These are phyloP conservation scores for Malacosoma neustria DNA, from an alignment of 2,888 invertebrate genomes.

Conservation along the genomic window DNA sequence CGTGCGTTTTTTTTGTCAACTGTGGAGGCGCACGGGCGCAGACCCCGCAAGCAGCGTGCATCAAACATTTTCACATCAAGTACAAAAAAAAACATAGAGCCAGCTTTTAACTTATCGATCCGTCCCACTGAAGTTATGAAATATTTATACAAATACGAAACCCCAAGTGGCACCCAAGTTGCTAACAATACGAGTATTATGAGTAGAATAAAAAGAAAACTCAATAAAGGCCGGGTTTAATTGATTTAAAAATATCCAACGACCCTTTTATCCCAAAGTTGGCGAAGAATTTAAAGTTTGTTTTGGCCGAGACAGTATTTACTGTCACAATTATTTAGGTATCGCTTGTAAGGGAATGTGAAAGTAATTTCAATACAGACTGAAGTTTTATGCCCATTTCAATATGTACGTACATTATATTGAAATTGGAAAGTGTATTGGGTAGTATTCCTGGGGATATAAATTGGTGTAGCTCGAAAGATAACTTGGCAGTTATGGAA, in stretches of 20 bases:
- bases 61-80: no score
- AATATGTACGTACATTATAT: not conserved
- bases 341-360: not conserved
- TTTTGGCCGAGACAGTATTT: not conserved
- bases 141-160: not conserved
- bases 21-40: no score
- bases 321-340: not conserved
- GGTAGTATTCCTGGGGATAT: not conserved
- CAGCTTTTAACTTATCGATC: no score
- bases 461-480: not conserved
- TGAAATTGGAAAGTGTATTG: not conserved
- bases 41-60: no score
- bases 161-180: not conserved
- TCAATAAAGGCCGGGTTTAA: not conserved
- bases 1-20: no score
- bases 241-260: not conserved
- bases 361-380: not conserved
- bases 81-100: no score
- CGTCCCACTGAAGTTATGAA: no score
- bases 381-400: not conserved
- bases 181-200: not conserved
- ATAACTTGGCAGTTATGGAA: no score
- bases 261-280: not conserved
- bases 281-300: not conserved
- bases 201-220: not conserved